These are phyloP conservation scores for Battus philenor DNA, from an alignment of 1,140 invertebrate species.

Conservation along the genomic window DNA sequence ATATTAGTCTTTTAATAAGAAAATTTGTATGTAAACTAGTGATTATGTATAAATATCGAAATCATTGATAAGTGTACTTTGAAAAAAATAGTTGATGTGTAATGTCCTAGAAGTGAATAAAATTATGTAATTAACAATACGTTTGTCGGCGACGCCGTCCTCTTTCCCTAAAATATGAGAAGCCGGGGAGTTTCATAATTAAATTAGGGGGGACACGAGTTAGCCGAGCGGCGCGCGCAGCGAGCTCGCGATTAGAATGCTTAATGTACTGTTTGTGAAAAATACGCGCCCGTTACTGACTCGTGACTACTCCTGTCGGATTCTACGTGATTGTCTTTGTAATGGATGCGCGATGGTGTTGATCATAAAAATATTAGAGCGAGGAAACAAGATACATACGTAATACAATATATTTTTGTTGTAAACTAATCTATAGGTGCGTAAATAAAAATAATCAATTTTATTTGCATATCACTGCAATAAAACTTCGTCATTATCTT, in stretches of 20 bases:
- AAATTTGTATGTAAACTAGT: too few relatives aligned
- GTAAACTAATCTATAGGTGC: too few relatives aligned
- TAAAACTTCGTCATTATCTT: too few relatives aligned
- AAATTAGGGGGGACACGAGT: constrained; percentile 37
- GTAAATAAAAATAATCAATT: too few relatives aligned
- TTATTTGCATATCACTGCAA: too few relatives aligned
- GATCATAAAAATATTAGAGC: too few relatives aligned
- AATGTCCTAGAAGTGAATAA: constrained; percentile 1
- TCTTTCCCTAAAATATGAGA: constrained; percentile 18
- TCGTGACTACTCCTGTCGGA: constrained; percentile 24
- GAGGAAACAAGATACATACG: too few relatives aligned
- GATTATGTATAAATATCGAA: too few relatives aligned
- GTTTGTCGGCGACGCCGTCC: background rate
- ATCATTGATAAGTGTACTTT: too few relatives aligned
- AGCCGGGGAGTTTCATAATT: constrained; percentile 36
- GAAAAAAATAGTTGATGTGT: too few relatives aligned
- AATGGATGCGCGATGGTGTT: constrained; percentile 15
- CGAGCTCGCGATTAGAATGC: constrained; percentile 36
- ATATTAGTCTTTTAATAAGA: too few relatives aligned
- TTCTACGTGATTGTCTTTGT: constrained; percentile 31
- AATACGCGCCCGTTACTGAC: constrained; percentile 21
- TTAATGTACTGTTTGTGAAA: constrained; percentile 28
- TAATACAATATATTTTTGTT: too few relatives aligned
- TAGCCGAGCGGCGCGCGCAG: constrained; percentile 25
- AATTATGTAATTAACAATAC: constrained; percentile 4